Conservation (phyloP, 2,888 invertebrate genomes). For the Cephus pulcher region DNA sequence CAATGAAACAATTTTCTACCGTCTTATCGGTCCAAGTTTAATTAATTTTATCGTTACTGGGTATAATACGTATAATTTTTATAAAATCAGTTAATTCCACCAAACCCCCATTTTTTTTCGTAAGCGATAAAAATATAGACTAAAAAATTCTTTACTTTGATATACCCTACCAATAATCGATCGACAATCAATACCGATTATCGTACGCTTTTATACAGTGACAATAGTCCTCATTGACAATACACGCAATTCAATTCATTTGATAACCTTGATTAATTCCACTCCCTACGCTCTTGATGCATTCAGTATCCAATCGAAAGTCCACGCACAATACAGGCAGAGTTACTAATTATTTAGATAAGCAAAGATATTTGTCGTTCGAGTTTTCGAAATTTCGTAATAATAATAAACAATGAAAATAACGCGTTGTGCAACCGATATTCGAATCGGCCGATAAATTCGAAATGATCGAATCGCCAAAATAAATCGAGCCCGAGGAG, state of each 20-base stretch:
- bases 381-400: neutral
- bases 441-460: neutral
- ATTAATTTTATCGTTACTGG: neutral
- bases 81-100: neutral
- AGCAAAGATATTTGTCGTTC: neutral
- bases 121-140: neutral
- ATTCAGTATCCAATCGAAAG: neutral
- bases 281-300: neutral
- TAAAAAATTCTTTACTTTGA: neutral
- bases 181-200: neutral
- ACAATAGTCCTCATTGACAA: neutral
- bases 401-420: neutral
- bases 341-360: neutral
- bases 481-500: neutral
- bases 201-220: neutral
- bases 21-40: neutral
- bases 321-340: neutral
- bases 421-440: neutral
- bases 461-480: neutral
- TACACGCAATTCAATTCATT: neutral
- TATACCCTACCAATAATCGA: neutral
- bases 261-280: neutral
- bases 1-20: neutral
- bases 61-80: neutral
- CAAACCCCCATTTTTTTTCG: neutral